Conservation (phyloP, 2,888 invertebrate genomes). For the Lobophora halterata region DNA sequence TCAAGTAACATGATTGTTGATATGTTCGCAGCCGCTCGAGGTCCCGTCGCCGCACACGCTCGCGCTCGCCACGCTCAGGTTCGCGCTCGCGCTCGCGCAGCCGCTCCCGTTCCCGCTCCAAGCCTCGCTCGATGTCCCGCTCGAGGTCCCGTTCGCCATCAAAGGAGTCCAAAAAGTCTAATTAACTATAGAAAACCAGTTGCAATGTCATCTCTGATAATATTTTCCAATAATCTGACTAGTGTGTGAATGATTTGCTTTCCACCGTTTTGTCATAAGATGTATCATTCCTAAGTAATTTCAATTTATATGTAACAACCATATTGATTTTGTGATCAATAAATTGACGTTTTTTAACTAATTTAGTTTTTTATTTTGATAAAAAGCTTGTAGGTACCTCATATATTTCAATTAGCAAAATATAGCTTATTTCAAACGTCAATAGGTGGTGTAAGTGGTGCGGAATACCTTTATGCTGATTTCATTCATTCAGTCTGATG, state of each 20-base stretch:
- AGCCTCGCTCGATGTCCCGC: slow-evolving; percentile 72
- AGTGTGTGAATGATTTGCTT: slow-evolving; percentile 33
- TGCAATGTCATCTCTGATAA: slow-evolving; percentile 28
- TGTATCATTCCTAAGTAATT: slow-evolving; percentile 63
- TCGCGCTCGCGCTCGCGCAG: slow-evolving; percentile 71
- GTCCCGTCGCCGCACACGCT: slow-evolving; percentile 82
- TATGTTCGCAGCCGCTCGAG: slow-evolving; percentile 78
- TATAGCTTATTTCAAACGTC: no score
- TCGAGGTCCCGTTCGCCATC: slow-evolving; percentile 74
- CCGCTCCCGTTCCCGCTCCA: slow-evolving; percentile 77
- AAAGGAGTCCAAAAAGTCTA: slow-evolving; percentile 75
- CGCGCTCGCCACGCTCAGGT: slow-evolving; percentile 77
- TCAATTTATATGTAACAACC: slow-evolving; percentile 52
- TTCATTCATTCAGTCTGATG: no score
- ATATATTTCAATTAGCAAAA: no score
- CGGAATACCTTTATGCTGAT: no score
- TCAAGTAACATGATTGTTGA: slow-evolving; percentile 21
- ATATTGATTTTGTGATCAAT: slow-evolving; percentile 59
- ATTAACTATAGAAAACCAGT: slow-evolving; percentile 43
- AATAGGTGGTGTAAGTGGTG: no score
- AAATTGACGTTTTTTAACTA: slow-evolving; percentile 45
- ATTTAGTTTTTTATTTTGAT: slow-evolving; percentile 9
- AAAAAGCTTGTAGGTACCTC: neutral
- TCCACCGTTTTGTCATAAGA: slow-evolving; percentile 40
- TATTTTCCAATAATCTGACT: slow-evolving; percentile 22